Percentiles rank a stretch among this genome's conserved stretches.
phyloP scores from a whole-genome alignment of 1,140 invertebrate species.

The Apolygus lucorum region DNA sequence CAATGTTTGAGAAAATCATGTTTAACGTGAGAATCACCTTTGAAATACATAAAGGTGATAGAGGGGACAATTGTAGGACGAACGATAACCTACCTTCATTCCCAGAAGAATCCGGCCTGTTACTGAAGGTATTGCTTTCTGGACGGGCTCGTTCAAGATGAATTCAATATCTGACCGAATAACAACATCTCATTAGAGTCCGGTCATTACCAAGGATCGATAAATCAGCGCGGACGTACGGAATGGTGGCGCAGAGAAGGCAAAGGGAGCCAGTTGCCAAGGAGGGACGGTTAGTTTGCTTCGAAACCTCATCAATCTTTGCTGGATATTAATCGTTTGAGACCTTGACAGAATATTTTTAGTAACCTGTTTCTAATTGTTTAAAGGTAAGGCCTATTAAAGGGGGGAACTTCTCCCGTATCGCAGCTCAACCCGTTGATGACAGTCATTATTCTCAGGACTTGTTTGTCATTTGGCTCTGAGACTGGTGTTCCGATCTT shows the following conservation, averaged over 20 bases:
- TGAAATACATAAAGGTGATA: too few species aligned
- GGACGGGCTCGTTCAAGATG: background rate
- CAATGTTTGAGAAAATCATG: too few species aligned
- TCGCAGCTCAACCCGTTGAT: background rate
- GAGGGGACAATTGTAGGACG: too few species aligned
- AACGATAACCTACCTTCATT: too few species aligned
- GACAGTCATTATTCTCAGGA: conserved; percentile 7
- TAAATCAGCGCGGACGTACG: too few species aligned
- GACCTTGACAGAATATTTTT: conserved; percentile 11
- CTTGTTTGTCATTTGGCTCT: conserved; percentile 16
- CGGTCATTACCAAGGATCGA: conserved; percentile 1
- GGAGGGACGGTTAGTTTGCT: background rate
- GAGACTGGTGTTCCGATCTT: too few species aligned
- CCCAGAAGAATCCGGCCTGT: too few species aligned
- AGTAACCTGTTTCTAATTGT: conserved; percentile 16
- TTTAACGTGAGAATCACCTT: too few species aligned
- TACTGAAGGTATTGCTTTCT: too few species aligned
- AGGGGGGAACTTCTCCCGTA: background rate
- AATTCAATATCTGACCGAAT: conserved; percentile 8
- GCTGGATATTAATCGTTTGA: conserved; percentile 5
- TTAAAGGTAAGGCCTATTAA: background rate
- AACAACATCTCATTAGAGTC: conserved; percentile 15
- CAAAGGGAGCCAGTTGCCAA: background rate
- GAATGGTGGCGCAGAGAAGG: background rate
- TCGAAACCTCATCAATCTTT: conserved; percentile 5